Conservation (phyloP, 2,888 invertebrate genomes). For the Polydrusus tereticollis region DNA sequence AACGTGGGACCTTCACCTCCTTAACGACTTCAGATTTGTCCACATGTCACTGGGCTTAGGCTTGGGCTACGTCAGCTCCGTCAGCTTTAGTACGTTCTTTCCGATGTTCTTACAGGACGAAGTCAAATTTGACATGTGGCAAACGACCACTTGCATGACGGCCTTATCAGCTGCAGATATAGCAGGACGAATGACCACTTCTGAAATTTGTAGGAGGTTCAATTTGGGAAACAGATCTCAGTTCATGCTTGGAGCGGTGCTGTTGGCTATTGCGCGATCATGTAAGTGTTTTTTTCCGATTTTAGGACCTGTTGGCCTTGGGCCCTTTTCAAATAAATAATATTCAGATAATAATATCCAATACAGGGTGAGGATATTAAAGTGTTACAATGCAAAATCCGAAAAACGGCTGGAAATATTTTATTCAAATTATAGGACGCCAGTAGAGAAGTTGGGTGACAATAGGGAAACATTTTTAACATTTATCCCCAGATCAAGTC, state of each 20-base stretch:
- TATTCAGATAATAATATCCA: too few relatives aligned
- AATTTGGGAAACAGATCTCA: slow-evolving; percentile 74
- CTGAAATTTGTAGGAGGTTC: slow-evolving; percentile 74
- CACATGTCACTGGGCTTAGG: slow-evolving; percentile 78
- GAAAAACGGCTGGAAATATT: too few relatives aligned
- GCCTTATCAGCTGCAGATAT: slow-evolving; percentile 78
- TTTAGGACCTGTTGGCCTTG: too few relatives aligned
- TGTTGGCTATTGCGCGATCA: slow-evolving; percentile 72
- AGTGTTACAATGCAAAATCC: too few relatives aligned
- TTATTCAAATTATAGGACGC: too few relatives aligned
- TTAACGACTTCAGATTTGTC: slow-evolving; percentile 74
- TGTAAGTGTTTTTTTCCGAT: slow-evolving; percentile 66
- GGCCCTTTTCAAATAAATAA: too few relatives aligned
- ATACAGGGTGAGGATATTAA: too few relatives aligned
- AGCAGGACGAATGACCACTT: slow-evolving; percentile 74
- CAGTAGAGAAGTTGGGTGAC: too few relatives aligned
- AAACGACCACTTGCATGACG: slow-evolving; percentile 80
- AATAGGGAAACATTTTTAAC: too few relatives aligned
- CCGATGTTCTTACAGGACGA: slow-evolving; percentile 75
- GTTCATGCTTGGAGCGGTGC: slow-evolving; percentile 73
- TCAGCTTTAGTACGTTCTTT: slow-evolving; percentile 79
- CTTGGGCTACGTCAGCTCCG: slow-evolving; percentile 76
- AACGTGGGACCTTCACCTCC: slow-evolving; percentile 75
- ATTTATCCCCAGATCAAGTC: too few relatives aligned
- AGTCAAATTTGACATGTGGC: slow-evolving; percentile 65